phyloP scores from a whole-genome alignment of 2,888 invertebrate species.

The Amiota mariae region DNA sequence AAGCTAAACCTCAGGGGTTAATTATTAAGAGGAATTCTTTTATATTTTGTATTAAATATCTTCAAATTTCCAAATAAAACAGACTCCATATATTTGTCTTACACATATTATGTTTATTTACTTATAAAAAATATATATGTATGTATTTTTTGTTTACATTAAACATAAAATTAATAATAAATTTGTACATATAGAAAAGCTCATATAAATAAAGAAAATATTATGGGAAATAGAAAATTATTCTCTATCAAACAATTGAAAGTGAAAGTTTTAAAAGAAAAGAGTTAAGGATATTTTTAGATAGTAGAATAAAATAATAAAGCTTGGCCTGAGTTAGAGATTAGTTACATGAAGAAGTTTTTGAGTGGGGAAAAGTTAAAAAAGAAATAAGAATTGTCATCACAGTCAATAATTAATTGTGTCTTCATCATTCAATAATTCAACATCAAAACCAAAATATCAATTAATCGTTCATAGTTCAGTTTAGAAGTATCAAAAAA shows the following conservation, averaged over 20 bases:
- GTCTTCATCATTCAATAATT: constrained; percentile 13
- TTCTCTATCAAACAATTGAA: not conserved
- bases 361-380: not conserved
- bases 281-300: not conserved
- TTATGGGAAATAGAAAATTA: not conserved
- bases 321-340: constrained; percentile 12
- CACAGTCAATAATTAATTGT: constrained; percentile 62
- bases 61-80: too few relatives aligned
- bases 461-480: too few relatives aligned
- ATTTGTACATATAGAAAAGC: constrained; percentile 59
- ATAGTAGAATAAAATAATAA: not conserved
- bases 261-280: not conserved
- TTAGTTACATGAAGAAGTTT: constrained; percentile 1
- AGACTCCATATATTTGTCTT: too few relatives aligned
- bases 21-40: too few relatives aligned
- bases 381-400: constrained; percentile 60
- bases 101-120: too few relatives aligned
- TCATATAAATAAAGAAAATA: constrained; percentile 28
- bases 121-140: too few relatives aligned
- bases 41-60: too few relatives aligned
- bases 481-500: not conserved
- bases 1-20: too few relatives aligned
- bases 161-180: constrained; percentile 29
- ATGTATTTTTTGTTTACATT: too few relatives aligned
- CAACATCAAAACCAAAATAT: not conserved